Conservation (phyloP, 2,113 vertebrate species). For the Struthio camelus region DNA sequence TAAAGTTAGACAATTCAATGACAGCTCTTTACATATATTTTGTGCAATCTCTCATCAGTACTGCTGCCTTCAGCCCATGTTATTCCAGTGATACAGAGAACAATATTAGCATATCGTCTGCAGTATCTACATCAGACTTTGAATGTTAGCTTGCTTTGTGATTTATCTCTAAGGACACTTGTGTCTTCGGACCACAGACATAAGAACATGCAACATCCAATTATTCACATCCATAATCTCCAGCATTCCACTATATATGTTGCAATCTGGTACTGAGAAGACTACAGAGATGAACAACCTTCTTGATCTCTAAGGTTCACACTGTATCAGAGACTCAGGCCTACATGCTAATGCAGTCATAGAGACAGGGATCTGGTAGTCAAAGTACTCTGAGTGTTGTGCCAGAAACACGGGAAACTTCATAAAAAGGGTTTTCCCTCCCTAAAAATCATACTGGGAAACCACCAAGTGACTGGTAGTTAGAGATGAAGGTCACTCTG, state of each 20-base stretch:
- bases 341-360: background rate
- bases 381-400: background rate
- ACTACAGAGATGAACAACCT: background rate
- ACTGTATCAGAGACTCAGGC: background rate
- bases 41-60: background rate
- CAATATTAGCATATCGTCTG: background rate
- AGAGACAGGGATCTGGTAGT: background rate
- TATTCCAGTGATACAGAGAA: background rate
- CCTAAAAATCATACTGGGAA: background rate
- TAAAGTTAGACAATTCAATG: background rate
- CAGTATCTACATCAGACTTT: background rate
- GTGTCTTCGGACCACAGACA: background rate
- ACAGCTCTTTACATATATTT: background rate
- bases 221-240: background rate
- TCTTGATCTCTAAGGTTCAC: background rate
- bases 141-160: background rate
- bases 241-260: background rate
- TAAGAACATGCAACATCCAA: background rate
- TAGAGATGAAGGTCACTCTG: background rate
- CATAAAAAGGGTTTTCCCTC: background rate
- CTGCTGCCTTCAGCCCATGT: background rate
- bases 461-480: background rate
- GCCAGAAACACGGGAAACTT: background rate
- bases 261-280: background rate
- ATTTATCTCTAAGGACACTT: background rate